These are phyloP conservation scores for Pholis gunnellus DNA, from an alignment of 2,113 vertebrate species.

Conservation along the genomic window DNA sequence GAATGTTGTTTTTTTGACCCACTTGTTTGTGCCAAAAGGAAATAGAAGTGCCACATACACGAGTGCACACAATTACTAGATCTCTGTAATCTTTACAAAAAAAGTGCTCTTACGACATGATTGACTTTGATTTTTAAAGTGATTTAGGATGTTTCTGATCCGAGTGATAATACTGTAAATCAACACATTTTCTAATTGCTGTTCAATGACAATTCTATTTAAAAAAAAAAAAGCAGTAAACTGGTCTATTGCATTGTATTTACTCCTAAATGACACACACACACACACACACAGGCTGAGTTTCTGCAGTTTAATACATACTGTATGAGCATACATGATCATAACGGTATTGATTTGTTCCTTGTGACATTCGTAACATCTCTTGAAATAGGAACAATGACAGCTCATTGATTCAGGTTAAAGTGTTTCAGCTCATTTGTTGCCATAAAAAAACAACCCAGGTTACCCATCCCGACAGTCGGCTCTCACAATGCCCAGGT, in stretches of 20 bases:
- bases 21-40: slow-evolving; percentile 32
- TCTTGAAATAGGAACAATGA: slow-evolving; percentile 3
- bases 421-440: slow-evolving; percentile 32
- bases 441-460: background rate
- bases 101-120: slow-evolving; percentile 56
- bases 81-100: slow-evolving; percentile 25
- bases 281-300: background rate
- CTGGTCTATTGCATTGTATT: background rate
- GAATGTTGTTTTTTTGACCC: slow-evolving; percentile 23
- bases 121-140: background rate
- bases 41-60: slow-evolving; percentile 15
- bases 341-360: slow-evolving; percentile 48
- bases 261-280: slow-evolving; percentile 22
- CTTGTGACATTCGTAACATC: slow-evolving; percentile 43
- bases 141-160: slow-evolving; percentile 1
- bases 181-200: slow-evolving; percentile 18
- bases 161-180: slow-evolving; percentile 1
- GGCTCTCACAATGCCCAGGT: slow-evolving; percentile 1
- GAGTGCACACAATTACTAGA: background rate
- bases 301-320: slow-evolving; percentile 71
- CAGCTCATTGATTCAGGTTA: background rate
- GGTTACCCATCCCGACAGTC: background rate
- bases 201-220: background rate
- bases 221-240: slow-evolving; percentile 6
- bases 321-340: slow-evolving; percentile 56